Conservation (phyloP, 2,888 invertebrate species). For the Cryptocheilus praepositus region DNA sequence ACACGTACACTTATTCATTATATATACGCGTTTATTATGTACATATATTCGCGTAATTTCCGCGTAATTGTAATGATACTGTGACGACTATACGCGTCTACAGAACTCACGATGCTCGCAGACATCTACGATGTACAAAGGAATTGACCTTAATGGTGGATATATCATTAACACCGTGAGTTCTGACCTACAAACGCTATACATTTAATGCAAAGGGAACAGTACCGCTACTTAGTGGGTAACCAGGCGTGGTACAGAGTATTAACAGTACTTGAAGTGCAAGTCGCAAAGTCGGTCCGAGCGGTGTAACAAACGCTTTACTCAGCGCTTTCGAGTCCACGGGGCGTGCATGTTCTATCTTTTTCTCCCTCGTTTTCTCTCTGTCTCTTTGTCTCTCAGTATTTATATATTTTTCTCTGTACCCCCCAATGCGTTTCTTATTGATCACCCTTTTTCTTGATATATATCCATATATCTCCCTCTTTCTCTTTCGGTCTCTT, state of each 20-base stretch:
- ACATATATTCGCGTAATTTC: neutral
- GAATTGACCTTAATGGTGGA: too few relatives aligned
- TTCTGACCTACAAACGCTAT: conserved; percentile 16
- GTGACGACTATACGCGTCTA: neutral
- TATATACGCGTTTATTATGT: conserved; percentile 6
- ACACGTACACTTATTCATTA: conserved; percentile 1
- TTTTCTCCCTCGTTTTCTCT: conserved; percentile 30
- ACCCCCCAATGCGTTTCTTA: conserved; percentile 6
- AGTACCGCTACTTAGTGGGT: conserved; percentile 34
- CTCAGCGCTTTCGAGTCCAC: conserved; percentile 60
- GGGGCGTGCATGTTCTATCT: conserved; percentile 52
- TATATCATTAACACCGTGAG: conserved; percentile 4
- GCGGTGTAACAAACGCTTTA: conserved; percentile 61
- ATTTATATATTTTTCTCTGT: conserved; percentile 18
- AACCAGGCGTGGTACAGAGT: conserved; percentile 47
- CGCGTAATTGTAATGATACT: neutral
- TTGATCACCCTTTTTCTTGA: neutral
- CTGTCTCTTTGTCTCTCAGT: conserved; percentile 12
- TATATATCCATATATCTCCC: conserved; percentile 12
- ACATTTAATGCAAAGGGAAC: conserved; percentile 17
- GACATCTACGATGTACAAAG: too few relatives aligned
- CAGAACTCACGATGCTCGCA: conserved; percentile 4
- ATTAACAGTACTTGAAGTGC: neutral
- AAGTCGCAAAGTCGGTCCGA: conserved; percentile 41
- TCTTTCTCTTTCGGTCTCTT: conserved; percentile 20